Base-by-base conservation (phyloP, 2,113 vertebrate species). In the Brienomyrus brachyistius region DNA sequence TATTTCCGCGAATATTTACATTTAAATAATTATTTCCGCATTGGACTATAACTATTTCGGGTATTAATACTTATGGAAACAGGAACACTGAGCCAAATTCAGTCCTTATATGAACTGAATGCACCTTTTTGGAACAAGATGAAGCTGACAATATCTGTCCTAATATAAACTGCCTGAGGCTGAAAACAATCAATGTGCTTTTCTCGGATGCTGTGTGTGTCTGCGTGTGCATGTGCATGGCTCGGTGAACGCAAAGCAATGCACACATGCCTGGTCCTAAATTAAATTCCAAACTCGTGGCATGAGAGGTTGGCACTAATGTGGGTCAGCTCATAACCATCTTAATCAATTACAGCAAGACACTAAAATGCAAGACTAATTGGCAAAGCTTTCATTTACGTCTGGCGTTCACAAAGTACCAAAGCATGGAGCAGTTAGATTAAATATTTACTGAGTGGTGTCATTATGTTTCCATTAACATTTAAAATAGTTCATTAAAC, bases 381-480 rank as follows among this genome's bases (percentile, higher is more conserved):
- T 89, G 88, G 35, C 88, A 59, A 86, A 88, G 90, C 77, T 89
- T 31, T 50, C 59, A 74, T 90, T 74, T 90, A 51, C 45, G 56
- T 50, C 83, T 88, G 21, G 90, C 48, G 80, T 90, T 86, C 90
- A 74, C 77, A 89, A 66, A 47, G 77, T 88, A 90, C 89, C 77
- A 89, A 84, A 47, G 77, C 90, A 90, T 90, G 80, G 9, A 74
- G 80, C 83, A 45, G 54, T 85, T 82, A 90, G 82, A 90, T 90
- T 90, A 86, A 90, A 89, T 88, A 90, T 90, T 90, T 90, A 90
- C 86, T 89, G 88, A 90, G 88, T 82, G 88, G 80, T 89, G 82
- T 90, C 90, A 90, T 90, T 88, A 90, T 90, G 82, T 89, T 89
- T 86, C 90, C 90, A 90, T 90, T 90, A 90, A 88, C 88, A 90